Evolutionary conservation across 2,888 invertebrate species (phyloP), one percentile per base, ranked within the genome.

Genomic region (Charanyca ferruginea): DNA sequence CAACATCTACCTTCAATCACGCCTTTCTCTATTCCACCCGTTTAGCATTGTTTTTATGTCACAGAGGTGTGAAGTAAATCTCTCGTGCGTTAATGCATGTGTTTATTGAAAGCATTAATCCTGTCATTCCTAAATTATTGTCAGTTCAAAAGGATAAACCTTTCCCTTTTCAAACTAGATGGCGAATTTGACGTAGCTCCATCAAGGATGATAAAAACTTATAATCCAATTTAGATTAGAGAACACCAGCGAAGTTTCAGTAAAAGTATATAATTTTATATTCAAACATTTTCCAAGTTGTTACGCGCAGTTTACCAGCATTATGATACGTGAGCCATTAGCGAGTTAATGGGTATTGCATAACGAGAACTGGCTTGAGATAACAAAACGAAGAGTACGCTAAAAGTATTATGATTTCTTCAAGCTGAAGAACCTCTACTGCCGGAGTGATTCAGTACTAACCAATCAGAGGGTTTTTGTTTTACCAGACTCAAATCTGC

Each of bases 211-310:
- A 64, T 71, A 42, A 54, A 64, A 71, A 54, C 45, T 71, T 66
- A 47, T 42, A 59, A 72, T 59, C 45, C 28, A 42, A 45, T 66
- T 72, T 16, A 66, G 51, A 66, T 72, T 42, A 66, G 16, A 72
- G 65, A 52, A 44, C 51, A 38, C 35, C 42, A 28, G 32, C 38
- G 25, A 57, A 53, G 32, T 48, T 47, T 49, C 32, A 54, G 63
- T 63, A 49, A 53, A 57, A 58, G 58, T 51, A 52, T 41, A 53
- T 42, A 25, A 57, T 53, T 57, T 57, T 42, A 47, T 48, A 47
- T 71, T 45, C 18, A 32, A 70, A 64, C 23, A 48, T 44, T 44
- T 42, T 28, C 42, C 41, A 70, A 70, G 55, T 47, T 51, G 42
- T 38, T 51, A 44, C 72, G 52, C 57, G 35, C 32, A 42, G 42